Evolutionary conservation across 2,888 invertebrate species (phyloP).

Genomic region (Keiferia lycopersicella): DNA sequence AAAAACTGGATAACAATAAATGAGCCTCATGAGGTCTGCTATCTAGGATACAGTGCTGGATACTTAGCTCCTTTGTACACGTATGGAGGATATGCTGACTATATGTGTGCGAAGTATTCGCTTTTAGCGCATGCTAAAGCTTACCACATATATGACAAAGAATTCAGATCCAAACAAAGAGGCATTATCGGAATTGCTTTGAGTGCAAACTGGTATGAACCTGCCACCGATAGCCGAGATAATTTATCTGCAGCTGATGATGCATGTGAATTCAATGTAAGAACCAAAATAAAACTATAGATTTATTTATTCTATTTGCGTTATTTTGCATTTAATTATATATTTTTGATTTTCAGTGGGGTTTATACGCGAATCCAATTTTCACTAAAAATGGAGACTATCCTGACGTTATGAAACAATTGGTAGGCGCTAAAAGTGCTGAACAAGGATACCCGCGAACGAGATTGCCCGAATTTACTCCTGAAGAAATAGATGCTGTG

Average conservation of each 20-base stretch:
- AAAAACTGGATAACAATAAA: conserved; percentile 81
- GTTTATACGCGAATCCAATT: conserved; percentile 83
- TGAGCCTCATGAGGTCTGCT: conserved; percentile 67
- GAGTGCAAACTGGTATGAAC: conserved; percentile 46
- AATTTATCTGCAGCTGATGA: conserved; percentile 43
- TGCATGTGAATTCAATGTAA: conserved; percentile 70
- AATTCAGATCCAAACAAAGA: conserved; percentile 45
- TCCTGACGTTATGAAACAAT: conserved; percentile 80
- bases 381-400: conserved; percentile 82
- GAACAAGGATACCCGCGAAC: conserved; percentile 79
- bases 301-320: neutral
- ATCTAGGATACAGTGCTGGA: conserved; percentile 63
- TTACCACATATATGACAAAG: conserved; percentile 59
- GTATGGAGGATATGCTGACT: conserved; percentile 63
- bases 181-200: conserved; percentile 44
- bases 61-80: conserved; percentile 51
- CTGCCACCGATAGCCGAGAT: conserved; percentile 45
- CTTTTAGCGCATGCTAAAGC: conserved; percentile 77
- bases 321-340: neutral
- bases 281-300: no score
- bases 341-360: conserved; percentile 59
- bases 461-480: conserved; percentile 80
- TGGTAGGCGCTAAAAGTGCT: conserved; percentile 77
- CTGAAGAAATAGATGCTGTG: conserved; percentile 81
- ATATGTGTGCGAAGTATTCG: conserved; percentile 69